Conservation (phyloP, 2,888 invertebrate species). For the Catocala fraxini region DNA sequence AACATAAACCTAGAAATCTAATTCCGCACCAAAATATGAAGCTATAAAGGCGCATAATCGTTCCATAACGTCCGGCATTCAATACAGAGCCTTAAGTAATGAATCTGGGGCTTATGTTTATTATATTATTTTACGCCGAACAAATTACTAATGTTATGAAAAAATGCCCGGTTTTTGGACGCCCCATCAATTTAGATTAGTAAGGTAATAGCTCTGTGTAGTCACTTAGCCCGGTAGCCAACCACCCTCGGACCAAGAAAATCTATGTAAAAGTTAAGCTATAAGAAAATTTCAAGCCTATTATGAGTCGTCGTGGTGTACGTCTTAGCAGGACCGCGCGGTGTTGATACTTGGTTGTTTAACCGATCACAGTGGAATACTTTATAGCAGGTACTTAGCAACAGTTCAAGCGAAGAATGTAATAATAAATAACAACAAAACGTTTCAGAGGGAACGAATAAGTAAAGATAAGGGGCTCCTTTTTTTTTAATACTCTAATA, state of each 20-base stretch:
- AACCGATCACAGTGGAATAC: too few species aligned
- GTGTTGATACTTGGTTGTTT: conserved; percentile 63
- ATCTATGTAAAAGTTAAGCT: conserved; percentile 82
- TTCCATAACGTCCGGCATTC: conserved; percentile 63
- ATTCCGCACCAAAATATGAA: conserved; percentile 55
- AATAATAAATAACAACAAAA: too few species aligned
- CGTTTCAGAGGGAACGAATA: too few species aligned
- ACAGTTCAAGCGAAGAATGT: too few species aligned
- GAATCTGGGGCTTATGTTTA: conserved; percentile 76
- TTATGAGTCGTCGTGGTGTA: conserved; percentile 78
- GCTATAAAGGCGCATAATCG: conserved; percentile 64
- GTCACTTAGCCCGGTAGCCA: conserved; percentile 67
- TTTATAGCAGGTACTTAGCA: too few species aligned
- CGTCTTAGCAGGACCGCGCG: conserved; percentile 38
- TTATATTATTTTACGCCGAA: conserved; percentile 85
- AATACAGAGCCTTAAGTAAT: conserved; percentile 81
- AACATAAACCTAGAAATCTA: conserved; percentile 53
- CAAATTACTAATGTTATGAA: conserved; percentile 85
- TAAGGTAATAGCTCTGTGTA: conserved; percentile 76
- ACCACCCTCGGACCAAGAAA: conserved; percentile 80
- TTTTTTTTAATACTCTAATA: too few species aligned
- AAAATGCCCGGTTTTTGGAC: conserved; percentile 81
- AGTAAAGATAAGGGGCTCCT: too few species aligned
- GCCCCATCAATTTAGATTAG: conserved; percentile 88
- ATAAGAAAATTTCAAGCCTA: conserved; percentile 85